phyloP scores from a whole-genome alignment of 1,140 invertebrate species.

The Elymnias hypermnestra region DNA sequence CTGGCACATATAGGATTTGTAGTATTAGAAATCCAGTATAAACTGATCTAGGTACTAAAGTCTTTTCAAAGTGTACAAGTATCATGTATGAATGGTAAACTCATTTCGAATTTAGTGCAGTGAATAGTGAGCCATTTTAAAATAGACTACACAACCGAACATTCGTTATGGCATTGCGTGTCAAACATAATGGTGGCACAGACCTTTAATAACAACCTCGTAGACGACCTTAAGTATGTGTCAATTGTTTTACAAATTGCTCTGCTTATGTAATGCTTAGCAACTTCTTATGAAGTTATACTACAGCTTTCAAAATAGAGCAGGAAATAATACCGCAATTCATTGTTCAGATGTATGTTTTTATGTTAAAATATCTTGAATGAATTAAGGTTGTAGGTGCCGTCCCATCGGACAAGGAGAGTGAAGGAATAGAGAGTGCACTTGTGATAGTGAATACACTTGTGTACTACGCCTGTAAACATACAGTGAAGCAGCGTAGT shows the following conservation, averaged over 20 bases:
- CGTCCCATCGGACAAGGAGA: too few species aligned
- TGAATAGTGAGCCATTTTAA: neutral
- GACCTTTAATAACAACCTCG: neutral
- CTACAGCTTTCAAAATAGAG: neutral
- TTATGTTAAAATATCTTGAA: too few species aligned
- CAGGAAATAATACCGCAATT: too few species aligned
- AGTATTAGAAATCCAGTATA: too few species aligned
- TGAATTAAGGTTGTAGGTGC: too few species aligned
- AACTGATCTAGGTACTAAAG: neutral
- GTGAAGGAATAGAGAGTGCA: too few species aligned
- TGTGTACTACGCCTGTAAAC: too few species aligned
- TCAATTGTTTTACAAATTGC: slow-evolving; percentile 2
- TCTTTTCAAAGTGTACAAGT: neutral
- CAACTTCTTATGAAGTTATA: slow-evolving; percentile 1
- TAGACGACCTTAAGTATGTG: slow-evolving; percentile 6
- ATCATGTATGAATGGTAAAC: neutral
- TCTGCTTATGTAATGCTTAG: slow-evolving; percentile 6
- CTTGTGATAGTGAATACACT: too few species aligned
- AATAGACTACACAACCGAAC: neutral
- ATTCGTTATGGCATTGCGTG: neutral
- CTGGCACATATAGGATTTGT: too few species aligned
- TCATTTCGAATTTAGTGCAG: neutral
- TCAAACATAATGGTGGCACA: neutral
- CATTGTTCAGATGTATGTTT: too few species aligned
- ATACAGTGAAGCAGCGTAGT: too few species aligned